A percentile compares a stretch with the other conserved stretches of the same genome.
These are phyloP conservation scores for Halcyon senegalensis DNA, from an alignment of 2,113 vertebrate species.

Conservation along the genomic window DNA sequence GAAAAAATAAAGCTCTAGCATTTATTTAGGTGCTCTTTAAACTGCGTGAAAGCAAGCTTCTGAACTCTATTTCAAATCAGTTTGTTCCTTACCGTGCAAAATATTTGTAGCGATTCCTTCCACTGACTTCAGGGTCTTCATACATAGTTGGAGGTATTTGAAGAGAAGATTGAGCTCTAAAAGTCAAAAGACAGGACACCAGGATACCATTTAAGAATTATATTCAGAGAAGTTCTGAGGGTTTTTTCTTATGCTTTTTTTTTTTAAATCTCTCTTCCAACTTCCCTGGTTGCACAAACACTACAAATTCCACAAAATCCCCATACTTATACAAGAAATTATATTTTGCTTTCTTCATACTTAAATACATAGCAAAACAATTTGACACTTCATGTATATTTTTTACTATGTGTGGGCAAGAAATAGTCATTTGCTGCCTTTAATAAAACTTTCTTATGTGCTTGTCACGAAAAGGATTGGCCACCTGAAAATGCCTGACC, in stretches of 20 bases:
- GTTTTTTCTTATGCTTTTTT: not conserved
- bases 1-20: not conserved
- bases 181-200: conserved; percentile 7
- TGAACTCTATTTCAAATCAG: not conserved
- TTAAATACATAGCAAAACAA: not conserved
- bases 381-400: not conserved
- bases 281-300: not conserved
- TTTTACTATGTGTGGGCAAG: not conserved
- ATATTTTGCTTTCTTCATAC: not conserved
- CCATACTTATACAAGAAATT: not conserved
- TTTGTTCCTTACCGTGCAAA: conserved; percentile 82
- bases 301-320: not conserved
- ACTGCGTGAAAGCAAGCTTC: not conserved
- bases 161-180: conserved; percentile 74
- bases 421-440: not conserved
- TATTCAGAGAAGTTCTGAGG: not conserved
- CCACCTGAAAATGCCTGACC: not conserved
- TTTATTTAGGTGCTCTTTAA: not conserved
- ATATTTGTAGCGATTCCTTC: conserved; percentile 89
- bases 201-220: not conserved
- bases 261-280: not conserved
- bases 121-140: conserved; percentile 77
- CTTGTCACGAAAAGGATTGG: not conserved
- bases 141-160: conserved; percentile 45
- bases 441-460: not conserved